These are phyloP conservation scores for Enteromius treurensis DNA, from an alignment of 2,797 vertebrate genomes.

Conservation along the genomic window DNA sequence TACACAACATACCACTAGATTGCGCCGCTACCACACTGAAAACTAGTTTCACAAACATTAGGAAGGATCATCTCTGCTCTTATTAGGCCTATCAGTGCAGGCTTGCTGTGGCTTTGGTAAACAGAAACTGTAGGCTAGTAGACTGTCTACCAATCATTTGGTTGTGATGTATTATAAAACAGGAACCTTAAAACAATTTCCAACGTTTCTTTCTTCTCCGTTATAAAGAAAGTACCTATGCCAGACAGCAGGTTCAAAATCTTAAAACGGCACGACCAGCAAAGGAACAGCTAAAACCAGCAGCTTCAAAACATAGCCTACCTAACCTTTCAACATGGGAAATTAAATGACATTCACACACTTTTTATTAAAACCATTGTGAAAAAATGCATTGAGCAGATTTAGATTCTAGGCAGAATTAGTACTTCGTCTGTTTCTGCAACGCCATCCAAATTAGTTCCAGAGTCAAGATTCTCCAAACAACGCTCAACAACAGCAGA, in stretches of 20 bases:
- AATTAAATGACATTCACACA: not conserved
- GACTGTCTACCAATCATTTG: too few relatives aligned
- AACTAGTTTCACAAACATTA: not conserved
- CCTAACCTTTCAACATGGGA: too few relatives aligned
- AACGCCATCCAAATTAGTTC: too few relatives aligned
- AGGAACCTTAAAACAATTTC: too few relatives aligned
- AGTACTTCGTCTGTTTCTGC: too few relatives aligned
- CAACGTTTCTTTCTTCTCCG: too few relatives aligned
- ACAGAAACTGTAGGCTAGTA: too few relatives aligned
- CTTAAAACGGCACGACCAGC: too few relatives aligned
- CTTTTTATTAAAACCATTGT: not conserved
- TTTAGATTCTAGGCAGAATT: not conserved
- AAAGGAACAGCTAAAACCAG: too few relatives aligned
- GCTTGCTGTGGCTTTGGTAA: not conserved
- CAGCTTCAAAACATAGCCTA: too few relatives aligned
- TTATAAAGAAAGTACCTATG: too few relatives aligned
- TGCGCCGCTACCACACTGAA: not conserved
- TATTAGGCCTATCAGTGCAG: not conserved
- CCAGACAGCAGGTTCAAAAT: too few relatives aligned
- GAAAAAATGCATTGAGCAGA: not conserved
- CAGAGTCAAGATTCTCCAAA: not conserved
- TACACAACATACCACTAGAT: not conserved
- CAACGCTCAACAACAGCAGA: not conserved
- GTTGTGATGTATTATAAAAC: not conserved
- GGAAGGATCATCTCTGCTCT: not conserved